Evolutionary conservation across 2,888 invertebrate species (phyloP).

Genomic region (Thereva nobilitata): DNA sequence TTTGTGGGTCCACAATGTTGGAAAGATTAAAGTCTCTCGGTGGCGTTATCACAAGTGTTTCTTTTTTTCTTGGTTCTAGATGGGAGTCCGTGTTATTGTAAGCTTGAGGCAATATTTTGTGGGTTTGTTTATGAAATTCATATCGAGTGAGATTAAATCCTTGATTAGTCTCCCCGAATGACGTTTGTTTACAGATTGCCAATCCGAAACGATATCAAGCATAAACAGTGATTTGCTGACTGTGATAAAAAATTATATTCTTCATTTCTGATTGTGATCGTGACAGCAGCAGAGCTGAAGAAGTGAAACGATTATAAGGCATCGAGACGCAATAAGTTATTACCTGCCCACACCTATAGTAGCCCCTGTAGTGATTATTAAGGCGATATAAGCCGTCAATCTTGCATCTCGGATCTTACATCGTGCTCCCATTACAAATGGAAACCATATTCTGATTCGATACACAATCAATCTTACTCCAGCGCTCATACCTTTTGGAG

Average conservation of each 20-base stretch:
- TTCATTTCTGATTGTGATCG: too few relatives aligned
- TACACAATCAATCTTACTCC: conserved; percentile 34
- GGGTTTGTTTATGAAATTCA: conserved; percentile 11
- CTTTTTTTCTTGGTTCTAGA: not conserved
- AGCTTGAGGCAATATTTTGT: too few relatives aligned
- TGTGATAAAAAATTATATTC: too few relatives aligned
- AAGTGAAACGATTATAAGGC: too few relatives aligned
- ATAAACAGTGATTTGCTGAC: too few relatives aligned
- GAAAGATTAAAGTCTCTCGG: conserved; percentile 5
- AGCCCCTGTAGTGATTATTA: conserved; percentile 25
- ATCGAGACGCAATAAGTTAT: conserved; percentile 6
- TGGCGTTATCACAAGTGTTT: conserved; percentile 16
- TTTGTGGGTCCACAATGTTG: not conserved
- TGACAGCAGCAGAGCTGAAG: too few relatives aligned
- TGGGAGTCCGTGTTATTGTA: not conserved
- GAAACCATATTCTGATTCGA: conserved; percentile 35
- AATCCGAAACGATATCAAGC: too few relatives aligned
- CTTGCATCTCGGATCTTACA: conserved; percentile 21
- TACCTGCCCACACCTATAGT: not conserved
- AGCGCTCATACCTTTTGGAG: conserved; percentile 23
- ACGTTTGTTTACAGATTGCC: too few relatives aligned
- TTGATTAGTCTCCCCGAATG: too few relatives aligned
- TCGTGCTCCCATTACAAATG: conserved; percentile 31
- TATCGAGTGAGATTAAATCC: too few relatives aligned
- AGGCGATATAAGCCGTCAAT: conserved; percentile 14